phyloP scores from a whole-genome alignment of 2,113 vertebrate genomes.

The Orycteropus afer region DNA sequence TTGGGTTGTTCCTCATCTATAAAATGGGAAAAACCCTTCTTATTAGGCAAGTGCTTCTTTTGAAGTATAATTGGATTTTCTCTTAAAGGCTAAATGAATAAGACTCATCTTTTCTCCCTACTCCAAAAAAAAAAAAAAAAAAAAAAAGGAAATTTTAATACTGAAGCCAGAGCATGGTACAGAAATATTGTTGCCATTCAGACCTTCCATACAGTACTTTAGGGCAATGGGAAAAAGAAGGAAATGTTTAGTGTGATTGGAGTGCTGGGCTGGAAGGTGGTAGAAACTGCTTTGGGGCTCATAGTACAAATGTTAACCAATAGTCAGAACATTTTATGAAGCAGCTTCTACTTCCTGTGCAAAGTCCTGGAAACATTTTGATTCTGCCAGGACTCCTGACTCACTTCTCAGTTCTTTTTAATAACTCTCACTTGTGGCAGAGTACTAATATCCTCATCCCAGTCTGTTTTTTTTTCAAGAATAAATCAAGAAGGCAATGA shows the following conservation, averaged over 20 bases:
- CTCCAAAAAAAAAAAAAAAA: not conserved
- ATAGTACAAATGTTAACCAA: fast-evolving
- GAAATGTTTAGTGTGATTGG: not conserved
- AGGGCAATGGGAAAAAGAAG: too few species aligned
- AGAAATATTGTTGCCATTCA: not conserved
- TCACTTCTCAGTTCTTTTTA: not conserved
- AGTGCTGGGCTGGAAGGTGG: not conserved
- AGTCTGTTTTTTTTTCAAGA: not conserved
- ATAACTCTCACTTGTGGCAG: not conserved
- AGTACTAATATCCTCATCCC: not conserved
- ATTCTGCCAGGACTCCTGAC: not conserved
- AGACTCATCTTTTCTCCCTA: not conserved
- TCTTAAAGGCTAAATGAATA: not conserved
- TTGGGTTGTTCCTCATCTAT: not conserved
- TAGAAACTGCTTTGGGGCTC: fast-evolving
- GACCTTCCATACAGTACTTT: not conserved
- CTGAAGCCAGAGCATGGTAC: not conserved
- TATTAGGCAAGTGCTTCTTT: not conserved
- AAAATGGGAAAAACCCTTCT: not conserved
- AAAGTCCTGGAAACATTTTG: not conserved
- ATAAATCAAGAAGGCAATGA: not conserved
- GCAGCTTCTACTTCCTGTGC: not conserved
- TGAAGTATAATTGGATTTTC: not conserved
- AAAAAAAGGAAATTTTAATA: not conserved
- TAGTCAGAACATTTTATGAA: not conserved